Percentiles rank a stretch among this genome's conserved stretches.
Conservation (phyloP, 2,113 vertebrate genomes). For the Papio anubis region DNA sequence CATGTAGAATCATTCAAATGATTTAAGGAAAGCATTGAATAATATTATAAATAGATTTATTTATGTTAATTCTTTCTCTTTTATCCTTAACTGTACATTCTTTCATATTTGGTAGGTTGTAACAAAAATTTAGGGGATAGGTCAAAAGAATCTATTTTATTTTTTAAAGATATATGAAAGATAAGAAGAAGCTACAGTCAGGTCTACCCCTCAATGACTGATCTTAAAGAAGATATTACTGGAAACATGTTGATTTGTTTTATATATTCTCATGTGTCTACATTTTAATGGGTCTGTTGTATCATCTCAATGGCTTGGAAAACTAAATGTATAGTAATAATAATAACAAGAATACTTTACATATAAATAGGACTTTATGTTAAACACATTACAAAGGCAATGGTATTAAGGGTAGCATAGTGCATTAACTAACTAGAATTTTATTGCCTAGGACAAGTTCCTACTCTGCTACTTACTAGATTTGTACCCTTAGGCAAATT, state of each 20-base stretch:
- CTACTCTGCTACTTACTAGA: background rate
- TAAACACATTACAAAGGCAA: slow-evolving; percentile 6
- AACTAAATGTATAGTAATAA: slow-evolving; percentile 36
- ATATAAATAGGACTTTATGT: background rate
- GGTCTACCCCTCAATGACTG: background rate
- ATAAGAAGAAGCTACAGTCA: background rate
- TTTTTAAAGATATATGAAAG: slow-evolving; percentile 47
- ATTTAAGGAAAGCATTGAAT: slow-evolving; percentile 52
- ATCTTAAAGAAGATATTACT: slow-evolving; percentile 12
- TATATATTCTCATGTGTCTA: slow-evolving; percentile 12
- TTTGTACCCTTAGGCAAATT: background rate
- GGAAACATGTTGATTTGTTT: slow-evolving; percentile 7
- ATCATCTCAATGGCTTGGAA: slow-evolving; percentile 33
- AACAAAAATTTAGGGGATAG: background rate
- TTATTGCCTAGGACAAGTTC: background rate
- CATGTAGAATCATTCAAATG: slow-evolving; percentile 56
- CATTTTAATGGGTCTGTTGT: slow-evolving; percentile 40
- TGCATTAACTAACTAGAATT: background rate
- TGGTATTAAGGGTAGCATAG: background rate
- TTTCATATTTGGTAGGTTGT: background rate
- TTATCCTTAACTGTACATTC: background rate
- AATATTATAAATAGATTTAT: slow-evolving; percentile 1
- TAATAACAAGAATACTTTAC: slow-evolving; percentile 3
- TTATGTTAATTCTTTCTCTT: slow-evolving; percentile 7
- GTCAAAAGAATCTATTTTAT: background rate